Conservation (phyloP, 2,113 vertebrate genomes). For the Orycteropus afer region DNA sequence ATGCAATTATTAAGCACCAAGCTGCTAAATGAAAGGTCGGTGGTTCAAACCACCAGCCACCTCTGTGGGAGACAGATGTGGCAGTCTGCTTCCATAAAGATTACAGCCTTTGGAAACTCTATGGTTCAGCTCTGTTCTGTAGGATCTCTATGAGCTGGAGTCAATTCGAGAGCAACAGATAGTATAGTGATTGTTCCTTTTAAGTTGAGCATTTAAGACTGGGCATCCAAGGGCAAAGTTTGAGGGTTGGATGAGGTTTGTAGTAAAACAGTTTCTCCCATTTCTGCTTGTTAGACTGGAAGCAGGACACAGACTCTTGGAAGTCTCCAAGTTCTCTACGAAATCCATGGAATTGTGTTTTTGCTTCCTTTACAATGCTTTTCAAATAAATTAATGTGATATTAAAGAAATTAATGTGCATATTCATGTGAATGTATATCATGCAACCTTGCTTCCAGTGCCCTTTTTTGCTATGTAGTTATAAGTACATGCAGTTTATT, state of each 20-base stretch:
- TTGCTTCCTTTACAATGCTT: background rate
- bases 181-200: background rate
- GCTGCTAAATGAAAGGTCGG: too few relatives aligned
- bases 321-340: background rate
- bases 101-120: background rate
- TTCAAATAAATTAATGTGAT: background rate
- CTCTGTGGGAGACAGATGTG: background rate
- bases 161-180: background rate
- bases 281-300: background rate
- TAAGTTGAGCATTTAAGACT: background rate
- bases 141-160: too few relatives aligned
- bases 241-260: background rate
- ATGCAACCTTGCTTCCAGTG: background rate
- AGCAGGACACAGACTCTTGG: background rate
- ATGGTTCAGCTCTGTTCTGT: too few relatives aligned
- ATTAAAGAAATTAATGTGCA: background rate
- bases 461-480: background rate
- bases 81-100: background rate
- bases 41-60: too few relatives aligned
- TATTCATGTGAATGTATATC: background rate
- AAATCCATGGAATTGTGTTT: constrained; percentile 26
- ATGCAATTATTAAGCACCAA: background rate
- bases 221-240: background rate
- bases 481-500: constrained; percentile 22
- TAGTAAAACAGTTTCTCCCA: background rate